phyloP scores from a whole-genome alignment of 1,140 invertebrate genomes.

The Halictus rubicundus region DNA sequence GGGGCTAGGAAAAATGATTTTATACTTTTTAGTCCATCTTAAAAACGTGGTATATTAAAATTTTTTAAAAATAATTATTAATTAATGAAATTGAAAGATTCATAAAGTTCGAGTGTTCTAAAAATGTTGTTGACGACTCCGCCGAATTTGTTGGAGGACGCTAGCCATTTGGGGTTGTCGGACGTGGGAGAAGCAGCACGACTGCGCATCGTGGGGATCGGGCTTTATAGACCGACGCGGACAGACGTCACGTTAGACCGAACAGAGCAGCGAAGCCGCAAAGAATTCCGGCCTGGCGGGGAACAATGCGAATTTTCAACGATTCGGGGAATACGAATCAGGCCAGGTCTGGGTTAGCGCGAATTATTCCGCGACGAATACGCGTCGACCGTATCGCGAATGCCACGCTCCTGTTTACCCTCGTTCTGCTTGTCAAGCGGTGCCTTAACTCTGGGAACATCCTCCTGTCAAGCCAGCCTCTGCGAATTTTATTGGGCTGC shows the following conservation, averaged over 20 bases:
- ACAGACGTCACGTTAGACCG: neutral
- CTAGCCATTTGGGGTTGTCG: too few species aligned
- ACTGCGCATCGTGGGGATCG: neutral
- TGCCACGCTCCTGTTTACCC: neutral
- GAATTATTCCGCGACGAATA: neutral
- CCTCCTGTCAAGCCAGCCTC: neutral
- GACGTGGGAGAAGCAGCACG: too few species aligned
- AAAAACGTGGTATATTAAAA: too few species aligned
- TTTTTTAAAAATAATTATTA: too few species aligned
- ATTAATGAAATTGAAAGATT: too few species aligned
- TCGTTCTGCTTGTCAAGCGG: conserved; percentile 3
- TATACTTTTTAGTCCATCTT: too few species aligned
- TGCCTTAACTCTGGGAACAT: neutral
- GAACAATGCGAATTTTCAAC: conserved; percentile 19
- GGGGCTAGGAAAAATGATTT: too few species aligned
- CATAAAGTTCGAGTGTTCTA: too few species aligned
- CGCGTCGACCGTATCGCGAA: conserved; percentile 7
- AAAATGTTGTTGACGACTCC: too few species aligned
- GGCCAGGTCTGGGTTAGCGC: neutral
- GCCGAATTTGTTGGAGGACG: too few species aligned
- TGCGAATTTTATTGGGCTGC: neutral
- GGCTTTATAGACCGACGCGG: conserved; percentile 1
- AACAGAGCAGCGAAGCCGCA: neutral
- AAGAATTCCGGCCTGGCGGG: conserved; percentile 17
- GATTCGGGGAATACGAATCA: conserved; percentile 16